phyloP scores from a whole-genome alignment of 1,140 invertebrate species.

The Drosophila ananassae region DNA sequence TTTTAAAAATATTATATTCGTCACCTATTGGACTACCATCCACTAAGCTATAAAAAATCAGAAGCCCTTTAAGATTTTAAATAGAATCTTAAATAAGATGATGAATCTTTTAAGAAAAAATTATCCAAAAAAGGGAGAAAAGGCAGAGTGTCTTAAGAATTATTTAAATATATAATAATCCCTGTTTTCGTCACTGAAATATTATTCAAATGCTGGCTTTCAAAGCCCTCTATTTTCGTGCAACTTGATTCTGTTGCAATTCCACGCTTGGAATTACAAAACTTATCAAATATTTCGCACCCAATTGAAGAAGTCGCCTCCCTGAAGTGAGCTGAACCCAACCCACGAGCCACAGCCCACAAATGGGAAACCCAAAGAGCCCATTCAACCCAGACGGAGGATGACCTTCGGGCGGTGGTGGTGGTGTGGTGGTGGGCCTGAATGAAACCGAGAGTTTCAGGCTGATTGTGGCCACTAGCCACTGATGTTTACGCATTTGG shows the following conservation, averaged over 20 bases:
- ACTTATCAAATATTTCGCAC: conserved; percentile 28
- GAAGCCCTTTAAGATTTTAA: no score
- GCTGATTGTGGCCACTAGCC: neutral
- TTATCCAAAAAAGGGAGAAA: no score
- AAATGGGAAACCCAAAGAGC: neutral
- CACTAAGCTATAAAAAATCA: no score
- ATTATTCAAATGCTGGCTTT: no score
- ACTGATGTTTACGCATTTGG: conserved; percentile 42
- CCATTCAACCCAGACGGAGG: conserved; percentile 2
- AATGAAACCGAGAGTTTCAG: conserved; percentile 49
- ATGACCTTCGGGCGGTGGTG: conserved; percentile 21
- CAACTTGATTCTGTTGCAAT: conserved; percentile 12
- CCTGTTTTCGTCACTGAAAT: no score
- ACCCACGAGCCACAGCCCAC: neutral
- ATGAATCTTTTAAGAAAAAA: no score
- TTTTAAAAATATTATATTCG: no score
- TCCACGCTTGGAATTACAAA: conserved; percentile 18
- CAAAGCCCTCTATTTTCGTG: neutral
- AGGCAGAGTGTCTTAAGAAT: no score
- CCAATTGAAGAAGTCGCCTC: conserved; percentile 22
- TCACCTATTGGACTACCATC: no score
- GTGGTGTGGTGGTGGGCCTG: neutral
- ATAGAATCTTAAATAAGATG: no score
- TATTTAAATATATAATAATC: no score
- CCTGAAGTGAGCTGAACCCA: conserved; percentile 1